Evolutionary conservation across 2,113 vertebrate genomes (phyloP).

Genomic region (Thunnus maccoyii): DNA sequence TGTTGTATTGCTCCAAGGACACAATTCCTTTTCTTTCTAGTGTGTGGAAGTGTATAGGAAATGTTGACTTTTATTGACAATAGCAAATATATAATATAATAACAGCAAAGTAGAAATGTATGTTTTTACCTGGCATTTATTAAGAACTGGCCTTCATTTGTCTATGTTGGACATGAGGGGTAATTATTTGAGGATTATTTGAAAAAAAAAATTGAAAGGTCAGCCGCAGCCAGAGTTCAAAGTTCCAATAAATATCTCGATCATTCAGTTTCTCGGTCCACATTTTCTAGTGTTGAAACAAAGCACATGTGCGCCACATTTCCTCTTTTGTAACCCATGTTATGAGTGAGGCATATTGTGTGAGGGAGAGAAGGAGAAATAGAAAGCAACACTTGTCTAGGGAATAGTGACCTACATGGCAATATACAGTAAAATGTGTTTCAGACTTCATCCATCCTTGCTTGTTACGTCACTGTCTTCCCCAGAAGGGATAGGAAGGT

Average conservation of each 20-base stretch:
- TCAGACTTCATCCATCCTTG: conserved; percentile 36
- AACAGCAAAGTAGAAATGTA: too few species aligned
- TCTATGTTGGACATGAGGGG: too few species aligned
- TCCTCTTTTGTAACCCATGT: conserved; percentile 4
- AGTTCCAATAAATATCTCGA: conserved; percentile 1
- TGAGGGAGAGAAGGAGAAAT: conserved; percentile 44
- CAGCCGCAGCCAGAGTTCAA: conserved; percentile 6
- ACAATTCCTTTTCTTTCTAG: too few species aligned
- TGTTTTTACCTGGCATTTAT: too few species aligned
- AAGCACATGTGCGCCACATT: conserved; percentile 24
- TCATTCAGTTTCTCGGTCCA: conserved; percentile 14
- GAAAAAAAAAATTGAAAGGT: neutral
- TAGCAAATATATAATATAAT: too few species aligned
- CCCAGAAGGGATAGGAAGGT: conserved; percentile 53
- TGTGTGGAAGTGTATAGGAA: too few species aligned
- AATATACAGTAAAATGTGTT: conserved; percentile 65
- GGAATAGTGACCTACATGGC: conserved; percentile 71
- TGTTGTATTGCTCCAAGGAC: too few species aligned
- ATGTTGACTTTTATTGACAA: too few species aligned
- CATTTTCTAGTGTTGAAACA: conserved; percentile 8
- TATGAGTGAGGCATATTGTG: conserved; percentile 27
- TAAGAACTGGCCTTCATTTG: too few species aligned
- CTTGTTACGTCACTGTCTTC: conserved; percentile 46
- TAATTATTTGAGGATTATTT: too few species aligned
- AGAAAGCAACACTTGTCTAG: conserved; percentile 27